Base-by-base conservation (phyloP, 2,797 vertebrate species). In the Pteronotus mesoamericanus region DNA sequence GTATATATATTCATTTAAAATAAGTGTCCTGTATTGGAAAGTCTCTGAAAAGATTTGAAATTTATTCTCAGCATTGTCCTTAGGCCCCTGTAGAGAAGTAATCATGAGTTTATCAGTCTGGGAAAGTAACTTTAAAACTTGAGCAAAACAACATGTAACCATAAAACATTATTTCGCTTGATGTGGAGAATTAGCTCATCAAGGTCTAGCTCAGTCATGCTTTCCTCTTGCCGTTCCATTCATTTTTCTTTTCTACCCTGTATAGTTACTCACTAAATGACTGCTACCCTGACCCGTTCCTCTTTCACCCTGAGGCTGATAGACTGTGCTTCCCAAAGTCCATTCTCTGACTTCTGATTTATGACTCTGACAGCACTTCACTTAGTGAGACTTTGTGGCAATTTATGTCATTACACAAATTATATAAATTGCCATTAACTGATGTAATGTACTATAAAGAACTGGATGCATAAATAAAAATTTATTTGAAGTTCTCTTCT, bases 361-460 rank as follows among this genome's bases (percentile, higher is more conserved):
- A 98, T 98, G 97, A 97, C 96, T 98, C 98, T 97, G 97, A 98
- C 94, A 98, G 95, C 97, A 98, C 94, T 98, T 98, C 96, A 96
- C 93, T 94, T 89, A 97, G 59, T 98, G 96, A 98, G 86, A 96
- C 91, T 98, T 98, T 98, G 97, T 98, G 95, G 97, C 97, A 98
- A 98, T 98, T 98, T 98, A 98, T 98, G 97, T 98, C 98, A 98
- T 98, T 98, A 98, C 97, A 98, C 96, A 98, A 98, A 98, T 98
- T 98, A 98, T 97, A 98, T 97, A 98, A 98, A 98, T 98, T 98
- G 96, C 94, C 98, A 98, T 98, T 98, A 98, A 98, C 98, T 97
- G 97, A 98, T 98, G 97, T 98, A 98, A 98, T 98, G 98, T 98
- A 98, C 98, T 98, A 98, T 98, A 98, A 98, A 98, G 97, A 98